Evolutionary conservation across 2,113 vertebrate genomes (phyloP), one percentile per base, ranked within the genome.

Genomic region (Sylvia atricapilla): DNA sequence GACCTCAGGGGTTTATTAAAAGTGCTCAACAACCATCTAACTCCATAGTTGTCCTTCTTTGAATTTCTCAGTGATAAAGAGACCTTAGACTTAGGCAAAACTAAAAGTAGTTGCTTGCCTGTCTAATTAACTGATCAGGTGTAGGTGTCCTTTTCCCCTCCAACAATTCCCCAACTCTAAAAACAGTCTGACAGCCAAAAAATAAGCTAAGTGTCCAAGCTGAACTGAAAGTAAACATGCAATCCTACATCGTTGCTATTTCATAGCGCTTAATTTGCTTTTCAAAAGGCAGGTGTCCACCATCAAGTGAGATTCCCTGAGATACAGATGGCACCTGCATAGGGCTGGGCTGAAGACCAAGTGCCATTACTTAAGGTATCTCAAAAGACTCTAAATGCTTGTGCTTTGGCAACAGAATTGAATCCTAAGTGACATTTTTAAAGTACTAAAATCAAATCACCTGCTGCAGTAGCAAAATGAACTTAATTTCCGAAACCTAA

Each of bases 361-460:
- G n/a, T 35, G 17, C 1, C 7, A 31, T 84, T 53, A 31, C 28
- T 53, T 66, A 83, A 68, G 37, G 17, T 15, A 35, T 28, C 49
- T 86, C 69, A 82, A 35, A 70, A 75, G 53, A 56, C 47, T 67
- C 39, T 44, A 59, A 94, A 64, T 56, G 16, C 23, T 28, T 68
- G 28, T 59, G 41, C 37, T 88, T 76, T 89, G 47, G 52, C 74
- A 90, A 28, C 28, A 41, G 52, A 68, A 77, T 33, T 58, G 44
- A 85, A 90, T 72, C 28, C 17, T 53, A 94, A 95, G 50, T 35
- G 75, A 88, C 30, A 52, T 89, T 91, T 94, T 89, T 31, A 73
- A 90, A 41, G 55, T 24, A 43, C 23, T 80, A 47, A 91, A 96
- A 95, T 83, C 10, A 85, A 90, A 83, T 94, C 35, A 94, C 47